Percentiles rank a stretch among this genome's conserved stretches.
Conservation (phyloP, 2,797 vertebrate genomes). For the Eleutherodactylus coqui region DNA sequence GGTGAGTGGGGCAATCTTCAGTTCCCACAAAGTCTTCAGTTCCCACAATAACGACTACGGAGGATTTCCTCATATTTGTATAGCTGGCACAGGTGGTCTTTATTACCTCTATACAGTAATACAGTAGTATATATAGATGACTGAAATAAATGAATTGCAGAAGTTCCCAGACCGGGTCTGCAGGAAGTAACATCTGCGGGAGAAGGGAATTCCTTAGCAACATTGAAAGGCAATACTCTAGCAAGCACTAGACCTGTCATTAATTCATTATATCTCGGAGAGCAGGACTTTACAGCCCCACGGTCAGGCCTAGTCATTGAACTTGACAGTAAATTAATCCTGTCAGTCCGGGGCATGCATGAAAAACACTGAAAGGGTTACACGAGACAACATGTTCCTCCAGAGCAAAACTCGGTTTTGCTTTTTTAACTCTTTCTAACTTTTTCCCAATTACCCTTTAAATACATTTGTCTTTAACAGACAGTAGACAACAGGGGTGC, state of each 20-base stretch:
- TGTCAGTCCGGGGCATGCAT: slow-evolving; percentile 20
- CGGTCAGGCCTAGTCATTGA: slow-evolving; percentile 55
- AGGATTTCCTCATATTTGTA: not conserved
- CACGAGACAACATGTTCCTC: not conserved
- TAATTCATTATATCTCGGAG: slow-evolving; percentile 56
- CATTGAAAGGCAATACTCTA: slow-evolving; percentile 22
- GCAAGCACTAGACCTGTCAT: slow-evolving; percentile 50
- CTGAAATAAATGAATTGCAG: slow-evolving; percentile 68
- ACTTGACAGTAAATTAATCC: slow-evolving; percentile 59
- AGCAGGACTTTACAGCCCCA: slow-evolving; percentile 39
- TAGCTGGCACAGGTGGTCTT: not conserved
- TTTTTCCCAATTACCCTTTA: not conserved
- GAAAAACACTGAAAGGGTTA: slow-evolving; percentile 44
- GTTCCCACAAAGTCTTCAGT: not conserved
- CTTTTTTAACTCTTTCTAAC: not conserved
- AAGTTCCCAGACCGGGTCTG: slow-evolving; percentile 65
- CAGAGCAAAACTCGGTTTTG: not conserved
- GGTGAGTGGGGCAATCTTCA: not conserved
- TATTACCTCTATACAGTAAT: not conserved
- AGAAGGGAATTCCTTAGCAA: slow-evolving; percentile 68
- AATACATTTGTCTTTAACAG: not conserved
- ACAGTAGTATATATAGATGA: not conserved
- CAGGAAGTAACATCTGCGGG: slow-evolving; percentile 70
- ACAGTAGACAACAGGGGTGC: not conserved
- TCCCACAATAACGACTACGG: too few species aligned